Conservation (phyloP, 1,140 invertebrate species). For the Andricus grossulariae region DNA sequence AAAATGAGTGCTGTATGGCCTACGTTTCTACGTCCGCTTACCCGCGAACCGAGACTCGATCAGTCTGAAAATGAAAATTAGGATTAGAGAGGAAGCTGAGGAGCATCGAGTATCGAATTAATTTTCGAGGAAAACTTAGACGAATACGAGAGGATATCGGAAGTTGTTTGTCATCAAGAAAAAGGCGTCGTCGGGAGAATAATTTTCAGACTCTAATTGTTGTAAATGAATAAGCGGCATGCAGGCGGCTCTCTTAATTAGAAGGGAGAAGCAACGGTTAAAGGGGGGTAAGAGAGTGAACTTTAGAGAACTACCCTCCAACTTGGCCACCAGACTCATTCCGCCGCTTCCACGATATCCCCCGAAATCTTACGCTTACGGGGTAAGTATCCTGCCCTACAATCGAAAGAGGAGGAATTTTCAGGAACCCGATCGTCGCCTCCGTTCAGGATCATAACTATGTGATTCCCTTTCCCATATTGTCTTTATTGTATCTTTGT, state of each 20-base stretch:
- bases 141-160: conserved; percentile 33
- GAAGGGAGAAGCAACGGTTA: conserved; percentile 88
- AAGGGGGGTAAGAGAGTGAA: conserved; percentile 85
- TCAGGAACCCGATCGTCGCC: conserved; percentile 5
- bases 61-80: conserved; percentile 16
- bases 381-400: conserved; percentile 65
- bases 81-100: not conserved
- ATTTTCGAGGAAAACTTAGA: not conserved
- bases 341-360: conserved; percentile 90
- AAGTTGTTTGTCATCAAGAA: conserved; percentile 39
- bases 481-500: not conserved
- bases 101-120: not conserved
- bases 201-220: not conserved
- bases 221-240: conserved; percentile 80
- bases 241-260: conserved; percentile 92
- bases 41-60: conserved; percentile 14
- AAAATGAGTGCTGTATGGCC: conserved; percentile 8
- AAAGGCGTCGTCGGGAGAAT: conserved; percentile 46
- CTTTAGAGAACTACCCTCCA: conserved; percentile 87
- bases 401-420: conserved; percentile 15
- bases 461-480: not conserved
- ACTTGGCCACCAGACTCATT: conserved; percentile 89
- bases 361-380: conserved; percentile 84
- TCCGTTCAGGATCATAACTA: not conserved
- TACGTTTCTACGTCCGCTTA: conserved; percentile 29